phyloP scores from a whole-genome alignment of 2,797 vertebrate species.

The Lindbergichthys nudifrons region DNA sequence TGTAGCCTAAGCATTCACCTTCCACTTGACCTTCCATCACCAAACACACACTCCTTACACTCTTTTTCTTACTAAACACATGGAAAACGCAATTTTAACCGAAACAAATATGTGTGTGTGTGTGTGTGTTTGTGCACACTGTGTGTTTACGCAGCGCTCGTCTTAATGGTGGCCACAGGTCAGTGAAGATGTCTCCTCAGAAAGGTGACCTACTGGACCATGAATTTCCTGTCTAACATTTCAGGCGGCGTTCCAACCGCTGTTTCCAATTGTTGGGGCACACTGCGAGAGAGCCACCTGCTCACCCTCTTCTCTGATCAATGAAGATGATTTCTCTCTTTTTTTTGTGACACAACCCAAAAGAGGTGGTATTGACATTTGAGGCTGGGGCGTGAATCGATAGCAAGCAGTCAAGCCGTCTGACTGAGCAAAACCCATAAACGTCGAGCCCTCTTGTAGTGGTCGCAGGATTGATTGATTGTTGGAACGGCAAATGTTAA shows the following conservation, averaged over 20 bases:
- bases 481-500: conserved; percentile 87
- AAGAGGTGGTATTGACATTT: conserved; percentile 95
- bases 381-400: conserved; percentile 89
- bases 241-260: conserved; percentile 73
- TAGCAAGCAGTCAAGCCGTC: conserved; percentile 88
- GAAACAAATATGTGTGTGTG: conserved; percentile 43
- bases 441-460: conserved; percentile 87
- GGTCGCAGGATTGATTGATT: conserved; percentile 93
- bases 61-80: conserved; percentile 54
- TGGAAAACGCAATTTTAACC: conserved; percentile 69
- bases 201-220: conserved; percentile 79
- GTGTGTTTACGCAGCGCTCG: conserved; percentile 30
- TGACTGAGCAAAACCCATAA: conserved; percentile 92
- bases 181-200: conserved; percentile 75
- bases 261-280: conserved; percentile 85
- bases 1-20: conserved; percentile 33
- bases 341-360: conserved; percentile 85
- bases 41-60: conserved; percentile 48
- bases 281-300: conserved; percentile 85
- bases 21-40: conserved; percentile 60
- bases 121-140: background rate
- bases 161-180: conserved; percentile 77
- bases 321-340: conserved; percentile 90
- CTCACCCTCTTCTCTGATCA: conserved; percentile 90
- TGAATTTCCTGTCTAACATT: conserved; percentile 79